Evolutionary conservation across 2,113 vertebrate species (phyloP).

Genomic region (Limanda limanda): DNA sequence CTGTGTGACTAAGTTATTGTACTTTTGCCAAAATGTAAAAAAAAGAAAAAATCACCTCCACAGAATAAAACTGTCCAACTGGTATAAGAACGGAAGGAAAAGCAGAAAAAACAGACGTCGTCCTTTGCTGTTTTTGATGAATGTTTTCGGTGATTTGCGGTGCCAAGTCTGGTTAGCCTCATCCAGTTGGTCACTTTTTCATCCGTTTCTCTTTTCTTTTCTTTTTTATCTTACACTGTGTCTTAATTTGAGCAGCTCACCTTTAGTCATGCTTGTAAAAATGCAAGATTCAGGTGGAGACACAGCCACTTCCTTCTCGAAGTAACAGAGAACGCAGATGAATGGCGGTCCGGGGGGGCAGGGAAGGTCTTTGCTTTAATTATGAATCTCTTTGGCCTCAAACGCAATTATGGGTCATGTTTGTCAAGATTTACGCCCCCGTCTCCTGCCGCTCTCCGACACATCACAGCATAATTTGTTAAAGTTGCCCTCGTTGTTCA

Average conservation of each 20-base stretch:
- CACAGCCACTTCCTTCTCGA: constrained; percentile 34
- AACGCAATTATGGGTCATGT: constrained; percentile 41
- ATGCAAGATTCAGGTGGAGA: constrained; percentile 44
- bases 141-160: constrained; percentile 41
- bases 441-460: constrained; percentile 30
- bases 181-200: constrained; percentile 57
- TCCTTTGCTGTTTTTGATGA: constrained; percentile 50
- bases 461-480: constrained; percentile 36
- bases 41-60: background rate
- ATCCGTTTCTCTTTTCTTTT: constrained; percentile 9
- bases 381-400: constrained; percentile 44
- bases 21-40: constrained; percentile 31
- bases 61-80: constrained; percentile 33
- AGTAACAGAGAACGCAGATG: constrained; percentile 39
- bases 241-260: constrained; percentile 35
- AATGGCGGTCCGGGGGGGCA: constrained; percentile 4
- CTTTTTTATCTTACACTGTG: constrained; percentile 10
- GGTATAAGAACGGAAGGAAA: constrained; percentile 24
- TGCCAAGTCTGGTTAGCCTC: constrained; percentile 66
- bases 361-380: constrained; percentile 33
- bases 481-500: constrained; percentile 31
- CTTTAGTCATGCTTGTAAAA: constrained; percentile 15
- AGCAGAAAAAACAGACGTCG: constrained; percentile 33
- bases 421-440: constrained; percentile 32
- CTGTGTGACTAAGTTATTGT: constrained; percentile 56